Conservation (phyloP, 2,797 vertebrate genomes). For the Mastacembelus armatus region DNA sequence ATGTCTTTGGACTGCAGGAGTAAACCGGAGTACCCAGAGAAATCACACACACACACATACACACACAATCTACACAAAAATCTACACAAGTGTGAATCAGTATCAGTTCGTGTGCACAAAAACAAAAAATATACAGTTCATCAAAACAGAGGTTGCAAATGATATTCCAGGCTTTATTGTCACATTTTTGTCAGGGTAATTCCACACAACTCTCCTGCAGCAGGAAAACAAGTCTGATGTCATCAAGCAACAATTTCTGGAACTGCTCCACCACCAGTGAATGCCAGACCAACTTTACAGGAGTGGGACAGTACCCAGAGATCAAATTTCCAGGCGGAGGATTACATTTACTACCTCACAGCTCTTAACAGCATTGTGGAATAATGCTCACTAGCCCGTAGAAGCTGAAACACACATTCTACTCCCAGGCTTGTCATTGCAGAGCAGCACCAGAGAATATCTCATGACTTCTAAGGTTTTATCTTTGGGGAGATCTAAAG, state of each 20-base stretch:
- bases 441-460: slow-evolving; percentile 21
- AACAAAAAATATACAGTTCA: not conserved
- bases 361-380: slow-evolving; percentile 53
- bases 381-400: slow-evolving; percentile 48
- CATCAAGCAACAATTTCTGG: slow-evolving; percentile 61
- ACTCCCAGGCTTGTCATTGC: slow-evolving; percentile 3
- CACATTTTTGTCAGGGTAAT: slow-evolving; percentile 14
- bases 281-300: slow-evolving; percentile 58
- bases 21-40: too few species aligned
- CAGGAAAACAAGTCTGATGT: slow-evolving; percentile 53
- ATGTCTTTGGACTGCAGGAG: too few species aligned
- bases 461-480: not conserved
- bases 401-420: slow-evolving; percentile 58
- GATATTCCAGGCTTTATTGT: slow-evolving; percentile 3
- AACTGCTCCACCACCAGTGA: slow-evolving; percentile 58
- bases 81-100: too few species aligned
- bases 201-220: slow-evolving; percentile 6
- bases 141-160: not conserved
- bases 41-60: too few species aligned
- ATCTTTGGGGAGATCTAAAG: slow-evolving; percentile 10
- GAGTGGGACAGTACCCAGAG: slow-evolving; percentile 36
- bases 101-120: not conserved
- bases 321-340: slow-evolving; percentile 65
- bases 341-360: slow-evolving; percentile 37
- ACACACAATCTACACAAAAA: too few species aligned